Percentiles rank a stretch among this genome's conserved stretches.
Conservation (phyloP, 2,113 vertebrate genomes). For the Melozone crissalis region DNA sequence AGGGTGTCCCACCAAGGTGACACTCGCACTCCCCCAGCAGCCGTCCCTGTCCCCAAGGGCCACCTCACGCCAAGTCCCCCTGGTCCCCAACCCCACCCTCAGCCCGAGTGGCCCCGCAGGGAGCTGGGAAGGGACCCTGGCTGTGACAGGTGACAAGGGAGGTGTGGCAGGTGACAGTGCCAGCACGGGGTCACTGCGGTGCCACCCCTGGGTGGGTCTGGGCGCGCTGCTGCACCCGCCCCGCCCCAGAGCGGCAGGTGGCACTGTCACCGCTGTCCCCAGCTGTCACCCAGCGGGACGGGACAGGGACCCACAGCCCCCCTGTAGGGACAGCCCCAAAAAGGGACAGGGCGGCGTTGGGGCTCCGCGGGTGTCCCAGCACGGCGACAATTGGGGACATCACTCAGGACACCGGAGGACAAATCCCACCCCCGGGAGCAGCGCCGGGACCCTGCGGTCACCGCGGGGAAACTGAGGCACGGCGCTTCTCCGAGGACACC, state of each 20-base stretch:
- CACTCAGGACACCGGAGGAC: not conserved
- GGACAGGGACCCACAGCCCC: not conserved
- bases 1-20: not conserved
- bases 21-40: not conserved
- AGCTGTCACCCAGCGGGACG: not conserved
- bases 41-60: not conserved
- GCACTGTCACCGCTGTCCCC: not conserved
- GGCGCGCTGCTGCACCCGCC: no score
- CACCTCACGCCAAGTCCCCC: not conserved
- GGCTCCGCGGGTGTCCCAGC: not conserved
- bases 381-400: not conserved
- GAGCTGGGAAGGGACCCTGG: not conserved
- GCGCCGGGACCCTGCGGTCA: not conserved
- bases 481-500: not conserved
- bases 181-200: not conserved
- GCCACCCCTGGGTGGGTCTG: not conserved
- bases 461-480: not conserved
- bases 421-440: not conserved
- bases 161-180: not conserved
- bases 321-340: not conserved
- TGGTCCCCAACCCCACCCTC: not conserved
- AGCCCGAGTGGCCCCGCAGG: not conserved
- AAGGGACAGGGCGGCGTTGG: rapidly evolving
- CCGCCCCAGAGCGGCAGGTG: not conserved
- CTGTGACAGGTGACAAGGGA: not conserved